Evolutionary conservation across 2,113 vertebrate genomes (phyloP).

Genomic region (Bubo bubo): DNA sequence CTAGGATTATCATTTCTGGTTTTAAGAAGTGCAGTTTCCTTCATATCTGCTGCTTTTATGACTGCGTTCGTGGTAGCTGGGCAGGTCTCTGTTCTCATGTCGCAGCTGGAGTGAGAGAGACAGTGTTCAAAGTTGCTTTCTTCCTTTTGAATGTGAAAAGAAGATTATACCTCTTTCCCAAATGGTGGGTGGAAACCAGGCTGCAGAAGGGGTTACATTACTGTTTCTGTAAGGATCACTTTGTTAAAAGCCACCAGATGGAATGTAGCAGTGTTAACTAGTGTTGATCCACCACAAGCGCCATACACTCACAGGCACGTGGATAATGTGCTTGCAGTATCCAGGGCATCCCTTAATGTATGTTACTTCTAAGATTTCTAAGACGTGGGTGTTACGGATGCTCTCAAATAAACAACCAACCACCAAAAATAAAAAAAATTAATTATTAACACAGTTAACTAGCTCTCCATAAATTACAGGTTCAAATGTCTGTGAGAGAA

Average conservation of each 20-base stretch:
- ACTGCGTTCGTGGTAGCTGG: neutral
- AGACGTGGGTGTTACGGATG: neutral
- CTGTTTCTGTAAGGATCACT: neutral
- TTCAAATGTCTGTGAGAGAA: no score
- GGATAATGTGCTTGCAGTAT: neutral
- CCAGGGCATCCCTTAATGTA: neutral
- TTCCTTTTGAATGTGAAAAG: neutral
- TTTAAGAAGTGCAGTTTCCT: neutral
- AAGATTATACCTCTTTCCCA: neutral
- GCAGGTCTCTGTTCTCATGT: neutral
- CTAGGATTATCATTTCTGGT: neutral
- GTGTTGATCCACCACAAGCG: neutral
- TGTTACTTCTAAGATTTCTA: neutral
- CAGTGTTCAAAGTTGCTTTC: neutral
- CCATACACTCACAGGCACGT: neutral
- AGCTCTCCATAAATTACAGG: no score
- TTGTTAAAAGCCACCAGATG: neutral
- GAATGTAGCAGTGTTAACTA: fast-evolving
- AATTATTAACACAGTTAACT: no score
- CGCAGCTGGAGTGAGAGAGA: neutral
- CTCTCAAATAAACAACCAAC: no score
- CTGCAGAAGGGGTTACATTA: neutral
- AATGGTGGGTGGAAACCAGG: neutral
- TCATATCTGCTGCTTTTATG: neutral
- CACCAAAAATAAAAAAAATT: no score